These are phyloP conservation scores for Champsocephalus esox DNA, from an alignment of 2,797 vertebrate genomes.

Conservation along the genomic window DNA sequence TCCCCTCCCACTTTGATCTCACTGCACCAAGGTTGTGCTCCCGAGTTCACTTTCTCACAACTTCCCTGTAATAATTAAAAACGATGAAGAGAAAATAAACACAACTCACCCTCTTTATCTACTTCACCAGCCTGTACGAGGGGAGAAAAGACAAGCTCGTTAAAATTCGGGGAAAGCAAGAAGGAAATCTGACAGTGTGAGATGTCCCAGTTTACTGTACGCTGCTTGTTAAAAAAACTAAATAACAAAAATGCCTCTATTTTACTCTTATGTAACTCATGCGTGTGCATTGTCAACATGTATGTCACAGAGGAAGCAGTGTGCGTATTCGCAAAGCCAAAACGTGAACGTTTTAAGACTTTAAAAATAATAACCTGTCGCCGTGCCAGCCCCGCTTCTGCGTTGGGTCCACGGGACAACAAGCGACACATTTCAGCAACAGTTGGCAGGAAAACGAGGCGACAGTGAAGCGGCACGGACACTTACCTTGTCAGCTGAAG, in stretches of 20 bases:
- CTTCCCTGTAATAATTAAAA: constrained; percentile 3
- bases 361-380: constrained; percentile 16
- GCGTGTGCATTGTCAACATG: constrained; percentile 62
- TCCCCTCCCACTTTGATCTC: constrained; percentile 73
- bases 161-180: constrained; percentile 29
- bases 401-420: neutral
- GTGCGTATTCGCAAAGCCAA: constrained; percentile 31
- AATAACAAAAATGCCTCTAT: constrained; percentile 49
- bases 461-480: constrained; percentile 30
- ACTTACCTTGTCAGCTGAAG: constrained; percentile 90
- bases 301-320: constrained; percentile 59
- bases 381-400: constrained; percentile 7
- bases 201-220: constrained; percentile 36
- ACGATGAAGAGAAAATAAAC: constrained; percentile 14
- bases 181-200: constrained; percentile 33
- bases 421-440: neutral
- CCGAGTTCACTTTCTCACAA: constrained; percentile 36
- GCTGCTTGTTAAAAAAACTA: constrained; percentile 34
- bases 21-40: constrained; percentile 40
- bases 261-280: constrained; percentile 60
- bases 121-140: constrained; percentile 88
- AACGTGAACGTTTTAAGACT: neutral
- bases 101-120: constrained; percentile 89
- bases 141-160: constrained; percentile 40
- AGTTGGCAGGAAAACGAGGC: constrained; percentile 10